Base-by-base conservation (phyloP, 2,888 invertebrate genomes). In the Agrochola litura region DNA sequence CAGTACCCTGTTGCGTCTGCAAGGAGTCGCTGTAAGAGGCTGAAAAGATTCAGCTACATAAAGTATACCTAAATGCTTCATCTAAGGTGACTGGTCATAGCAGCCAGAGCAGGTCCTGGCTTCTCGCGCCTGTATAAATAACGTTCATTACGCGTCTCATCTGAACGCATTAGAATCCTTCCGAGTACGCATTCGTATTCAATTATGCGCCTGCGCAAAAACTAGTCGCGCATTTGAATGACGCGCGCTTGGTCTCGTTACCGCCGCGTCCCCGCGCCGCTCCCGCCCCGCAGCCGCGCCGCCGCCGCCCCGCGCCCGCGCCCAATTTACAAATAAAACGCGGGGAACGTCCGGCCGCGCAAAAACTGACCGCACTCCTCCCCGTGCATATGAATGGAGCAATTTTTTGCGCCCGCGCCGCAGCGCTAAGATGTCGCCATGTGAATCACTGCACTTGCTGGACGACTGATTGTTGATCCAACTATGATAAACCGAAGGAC, bases 321-420 rank as follows among this genome's bases (percentile, higher is more conserved):
- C 95, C 95, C 96, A 95, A 96, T 95, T 96, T 95, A 96, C 95
- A 96, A 95, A 96, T 95, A 95, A 95, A 95, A 94, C 95, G 93
- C 95, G 92, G 93, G 94, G 95, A 95, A 95, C 95, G 95, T 96
- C 96, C 95, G 96, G 93, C 94, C 89, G 87, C 79, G 93, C 95
- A 95, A 96, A 95, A 96, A 96, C 94, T 92, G 92, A 90, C 94
- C 95, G 93, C 94, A 89, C 93, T 90, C 90, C 91, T 90, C 92
- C 90, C 93, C 89, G 93, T 93, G 96, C 96, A 96, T 96, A 96
- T 96, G 95, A 96, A 96, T 96, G 96, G 96, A 91, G 88, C 89
- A 84, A 91, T 95, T 96, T 91, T 95, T 96, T 96, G 93, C 90
- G 84, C 84, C 81, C 82, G 77, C 79, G 84, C 77, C 25, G 86